Base-by-base conservation (phyloP, 1,140 invertebrate species). In the Cecropterus lyciades region DNA sequence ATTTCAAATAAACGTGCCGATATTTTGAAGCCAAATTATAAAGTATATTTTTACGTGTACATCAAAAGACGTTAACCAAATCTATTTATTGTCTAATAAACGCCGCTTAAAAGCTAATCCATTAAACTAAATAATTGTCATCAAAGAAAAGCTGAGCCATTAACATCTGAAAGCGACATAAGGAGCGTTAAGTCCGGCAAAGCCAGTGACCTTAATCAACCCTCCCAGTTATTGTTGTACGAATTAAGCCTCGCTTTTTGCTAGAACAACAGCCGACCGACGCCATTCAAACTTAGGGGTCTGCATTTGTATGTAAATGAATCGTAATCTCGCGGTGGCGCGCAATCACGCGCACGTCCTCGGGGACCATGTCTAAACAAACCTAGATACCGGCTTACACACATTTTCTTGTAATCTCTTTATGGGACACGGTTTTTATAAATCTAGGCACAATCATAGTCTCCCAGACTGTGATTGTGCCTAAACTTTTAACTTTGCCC, bases 271-370 rank as follows among this genome's bases (percentile, higher is more conserved):
- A 81, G 76, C 59, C 70, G 71, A 68, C 71, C 70, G 65, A 69
- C 66, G 73, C 81, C 85, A 83, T 88, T 86, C 80, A 82, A 88
- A 89, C 67, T 85, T 82, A 69, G 79, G 69, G 76, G 79, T 45
- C 72, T 48, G 78, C 78, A 91, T 91, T 91, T 87, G 85, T 88
- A 91, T 89, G 88, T 84, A 88, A 91, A 91, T 91, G 77, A 87
- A 78, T 72, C 77, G 84, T 85, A 88, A 89, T 88, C 84, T 87
- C 67, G 70, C 71, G 52, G 73, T 72, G 68, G 77, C 65, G 70
- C 73, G 74, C 74, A 85, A 87, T 87, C 78, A 82, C 72, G 46
- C 43, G 55, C 55, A 27, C 0, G 13, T 59, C 56, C 56, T 24
- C 24, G 13, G 11, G 40, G 40, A 37, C 30, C 3, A 2, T 1